Conservation (phyloP, 2,797 vertebrate species). For the Masticophis lateralis region DNA sequence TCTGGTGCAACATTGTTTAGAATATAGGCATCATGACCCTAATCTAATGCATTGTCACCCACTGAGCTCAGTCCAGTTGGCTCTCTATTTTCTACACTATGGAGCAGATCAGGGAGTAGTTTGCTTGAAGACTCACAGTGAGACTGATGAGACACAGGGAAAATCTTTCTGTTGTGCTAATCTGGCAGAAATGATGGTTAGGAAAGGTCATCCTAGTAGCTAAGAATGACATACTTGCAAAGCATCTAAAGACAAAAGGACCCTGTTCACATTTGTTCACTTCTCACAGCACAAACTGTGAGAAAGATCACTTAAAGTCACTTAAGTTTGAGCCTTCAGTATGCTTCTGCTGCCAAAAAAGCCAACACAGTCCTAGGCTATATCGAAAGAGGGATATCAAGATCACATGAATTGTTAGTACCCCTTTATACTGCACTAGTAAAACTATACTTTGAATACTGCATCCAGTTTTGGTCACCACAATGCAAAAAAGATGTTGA, state of each 20-base stretch:
- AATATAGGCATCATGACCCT: background rate
- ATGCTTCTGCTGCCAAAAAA: background rate
- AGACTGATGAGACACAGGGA: background rate
- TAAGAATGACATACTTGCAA: background rate
- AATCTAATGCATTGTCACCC: background rate
- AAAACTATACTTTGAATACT: background rate
- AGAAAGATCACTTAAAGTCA: background rate
- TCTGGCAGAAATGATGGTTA: background rate
- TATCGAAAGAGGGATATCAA: background rate
- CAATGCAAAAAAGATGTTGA: background rate
- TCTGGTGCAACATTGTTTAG: background rate
- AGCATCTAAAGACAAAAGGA: background rate
- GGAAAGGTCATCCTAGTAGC: background rate
- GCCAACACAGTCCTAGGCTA: background rate
- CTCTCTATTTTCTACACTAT: background rate
- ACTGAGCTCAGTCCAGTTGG: background rate
- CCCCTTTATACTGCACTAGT: background rate
- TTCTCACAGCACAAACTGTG: background rate
- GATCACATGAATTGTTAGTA: background rate
- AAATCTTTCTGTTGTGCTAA: background rate
- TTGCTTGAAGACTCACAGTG: background rate
- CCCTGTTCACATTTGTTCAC: background rate
- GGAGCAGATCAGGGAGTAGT: background rate
- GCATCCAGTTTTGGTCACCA: background rate
- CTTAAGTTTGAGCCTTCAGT: background rate